Conservation (phyloP, 2,113 vertebrate genomes). For the Numida meleagris region DNA sequence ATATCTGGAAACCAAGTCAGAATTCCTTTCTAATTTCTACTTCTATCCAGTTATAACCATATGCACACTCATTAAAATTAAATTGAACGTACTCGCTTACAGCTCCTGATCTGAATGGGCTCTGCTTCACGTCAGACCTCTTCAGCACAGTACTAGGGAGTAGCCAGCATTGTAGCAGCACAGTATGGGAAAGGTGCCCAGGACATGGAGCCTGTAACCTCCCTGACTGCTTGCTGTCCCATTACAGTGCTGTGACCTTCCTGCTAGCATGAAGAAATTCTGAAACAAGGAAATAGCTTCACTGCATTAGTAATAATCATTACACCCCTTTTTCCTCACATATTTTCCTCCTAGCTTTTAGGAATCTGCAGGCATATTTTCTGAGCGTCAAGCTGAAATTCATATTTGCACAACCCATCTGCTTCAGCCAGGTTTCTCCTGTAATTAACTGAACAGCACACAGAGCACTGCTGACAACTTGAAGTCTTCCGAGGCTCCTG, state of each 20-base stretch:
- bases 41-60: background rate
- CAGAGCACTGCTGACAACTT: background rate
- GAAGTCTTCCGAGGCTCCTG: background rate
- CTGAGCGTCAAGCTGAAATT: background rate
- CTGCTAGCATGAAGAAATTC: background rate
- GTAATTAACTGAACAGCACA: conserved; percentile 3
- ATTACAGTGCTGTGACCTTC: background rate
- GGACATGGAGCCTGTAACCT: accelerated
- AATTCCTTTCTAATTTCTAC: background rate
- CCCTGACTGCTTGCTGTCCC: background rate
- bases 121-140: background rate
- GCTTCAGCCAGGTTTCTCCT: background rate
- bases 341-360: background rate
- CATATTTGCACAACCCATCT: background rate
- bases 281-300: background rate
- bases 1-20: background rate
- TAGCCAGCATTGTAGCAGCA: background rate
- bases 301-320: background rate
- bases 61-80: background rate
- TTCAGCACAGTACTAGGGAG: background rate
- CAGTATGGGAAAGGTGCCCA: accelerated
- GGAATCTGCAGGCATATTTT: background rate
- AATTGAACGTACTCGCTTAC: background rate
- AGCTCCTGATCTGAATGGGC: accelerated
- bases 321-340: background rate